Evolutionary conservation across 2,113 vertebrate genomes (phyloP), one percentile per base, ranked within the genome.

Genomic region (Oenanthe melanoleuca): DNA sequence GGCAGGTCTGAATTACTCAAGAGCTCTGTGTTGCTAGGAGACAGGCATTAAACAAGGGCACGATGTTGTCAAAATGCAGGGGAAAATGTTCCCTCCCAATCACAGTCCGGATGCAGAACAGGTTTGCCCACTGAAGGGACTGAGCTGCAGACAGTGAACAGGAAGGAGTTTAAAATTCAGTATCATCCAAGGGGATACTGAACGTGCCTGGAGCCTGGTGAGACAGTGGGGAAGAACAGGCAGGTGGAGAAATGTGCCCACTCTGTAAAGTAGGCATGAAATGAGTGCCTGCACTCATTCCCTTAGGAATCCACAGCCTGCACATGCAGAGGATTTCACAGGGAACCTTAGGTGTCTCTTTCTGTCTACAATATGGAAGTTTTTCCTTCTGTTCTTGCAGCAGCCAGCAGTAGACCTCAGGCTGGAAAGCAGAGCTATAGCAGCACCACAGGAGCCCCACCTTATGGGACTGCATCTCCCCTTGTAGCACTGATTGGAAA

Each of bases 191-290:
- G 17, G 28, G 72, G 40, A 61, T 38, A 5, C 20, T 45, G 79
- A 85, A 57, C 0, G 0, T 0, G 2, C 40, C 38, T 40, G 33
- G 33, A 67, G 34, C 47, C 78, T 60, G n/a, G 34, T n/a, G 11
- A 6, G 25, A 8, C 24, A 38, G 26, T 5, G 25, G 18, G 69
- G 21, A 60, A 52, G 33, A 60, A 19, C 15, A 81, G 31, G 31
- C 44, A 77, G 53, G 19, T 45, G 28, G 13, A 49, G 52, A 89
- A 75, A 37, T 5, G 50, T 6, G 7, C 38, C 56, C 60, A 31
- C 16, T 6, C 4, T 47, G 22, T 26, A 24, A 47, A 90, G 52
- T 3, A 34, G 49, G 38, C 47, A 31, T 12, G 67, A 80, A 22
- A 42, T 34, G 60, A 12, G 49, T 26, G 49, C 29, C 77, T 52